A percentile compares a stretch with the other conserved stretches of the same genome.
Evolutionary conservation across 2,797 vertebrate species (phyloP).

Genomic region (Sorex maritimensis): DNA sequence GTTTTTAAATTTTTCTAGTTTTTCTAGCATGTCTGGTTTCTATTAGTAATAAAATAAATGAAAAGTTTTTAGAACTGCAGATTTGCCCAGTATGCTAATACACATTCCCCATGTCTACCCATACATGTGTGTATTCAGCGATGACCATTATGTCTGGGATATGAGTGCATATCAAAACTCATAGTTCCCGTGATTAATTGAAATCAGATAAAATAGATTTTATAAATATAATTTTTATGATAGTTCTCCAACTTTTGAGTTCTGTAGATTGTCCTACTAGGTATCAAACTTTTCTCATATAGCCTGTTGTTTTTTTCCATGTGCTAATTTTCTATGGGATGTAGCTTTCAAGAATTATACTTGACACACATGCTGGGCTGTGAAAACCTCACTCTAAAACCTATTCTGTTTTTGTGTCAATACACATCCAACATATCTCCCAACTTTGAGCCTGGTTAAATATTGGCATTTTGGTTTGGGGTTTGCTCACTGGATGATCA

Average conservation of each 20-base stretch:
- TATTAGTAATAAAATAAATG: constrained; percentile 1
- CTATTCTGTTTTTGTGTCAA: neutral
- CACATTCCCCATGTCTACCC: neutral
- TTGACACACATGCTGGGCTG: neutral
- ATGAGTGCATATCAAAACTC: neutral
- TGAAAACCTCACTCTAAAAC: neutral
- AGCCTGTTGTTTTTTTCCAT: neutral
- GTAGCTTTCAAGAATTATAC: constrained; percentile 18
- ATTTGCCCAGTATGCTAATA: neutral
- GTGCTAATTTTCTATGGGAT: constrained; percentile 1
- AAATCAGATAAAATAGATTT: constrained; percentile 27
- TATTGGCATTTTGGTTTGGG: neutral
- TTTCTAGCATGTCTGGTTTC: no score
- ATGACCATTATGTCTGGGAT: neutral
- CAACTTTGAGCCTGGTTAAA: neutral
- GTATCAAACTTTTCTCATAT: neutral
- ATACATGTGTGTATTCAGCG: neutral
- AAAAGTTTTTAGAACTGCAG: neutral
- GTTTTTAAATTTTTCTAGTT: no score
- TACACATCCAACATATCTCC: neutral
- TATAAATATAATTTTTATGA: neutral
- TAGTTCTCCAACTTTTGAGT: constrained; percentile 7
- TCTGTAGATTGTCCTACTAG: constrained; percentile 13
- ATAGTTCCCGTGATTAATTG: neutral
- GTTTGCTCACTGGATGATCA: neutral